These are phyloP conservation scores for Diorhabda elongata DNA, from an alignment of 1,140 invertebrate genomes.

Conservation along the genomic window DNA sequence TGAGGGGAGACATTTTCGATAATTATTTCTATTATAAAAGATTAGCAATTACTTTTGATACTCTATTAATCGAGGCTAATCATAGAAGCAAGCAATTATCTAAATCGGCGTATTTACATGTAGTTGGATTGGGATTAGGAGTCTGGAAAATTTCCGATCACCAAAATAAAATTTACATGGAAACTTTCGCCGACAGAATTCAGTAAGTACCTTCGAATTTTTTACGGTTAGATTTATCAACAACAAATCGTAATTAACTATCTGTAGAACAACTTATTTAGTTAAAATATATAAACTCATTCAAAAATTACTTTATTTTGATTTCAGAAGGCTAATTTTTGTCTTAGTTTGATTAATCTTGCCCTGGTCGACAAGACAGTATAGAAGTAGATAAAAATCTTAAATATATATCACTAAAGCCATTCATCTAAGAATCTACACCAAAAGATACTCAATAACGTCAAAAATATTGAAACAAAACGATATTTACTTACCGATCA, in stretches of 20 bases:
- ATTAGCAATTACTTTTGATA: conserved; percentile 39
- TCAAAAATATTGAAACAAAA: too few species aligned
- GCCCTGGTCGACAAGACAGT: too few species aligned
- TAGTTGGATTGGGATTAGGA: conserved; percentile 51
- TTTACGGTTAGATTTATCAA: neutral
- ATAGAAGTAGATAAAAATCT: too few species aligned
- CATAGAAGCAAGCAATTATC: conserved; percentile 33
- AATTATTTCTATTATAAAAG: conserved; percentile 40
- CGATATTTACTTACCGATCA: too few species aligned
- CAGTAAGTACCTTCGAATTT: conserved; percentile 24
- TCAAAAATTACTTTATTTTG: neutral
- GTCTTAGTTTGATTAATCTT: conserved; percentile 1
- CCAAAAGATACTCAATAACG: too few species aligned
- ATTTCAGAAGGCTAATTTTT: neutral
- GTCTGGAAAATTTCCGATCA: conserved; percentile 51
- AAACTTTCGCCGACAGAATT: conserved; percentile 49
- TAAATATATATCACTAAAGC: too few species aligned
- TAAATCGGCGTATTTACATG: conserved; percentile 40
- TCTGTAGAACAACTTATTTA: neutral
- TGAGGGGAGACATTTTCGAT: conserved; percentile 34
- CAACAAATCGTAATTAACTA: neutral
- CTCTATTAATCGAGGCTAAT: conserved; percentile 40
- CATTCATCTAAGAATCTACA: too few species aligned
- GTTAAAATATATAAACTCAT: neutral
- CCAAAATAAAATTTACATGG: conserved; percentile 49